Evolutionary conservation across 1,140 invertebrate genomes (phyloP).

Genomic region (Papilio dardanus): DNA sequence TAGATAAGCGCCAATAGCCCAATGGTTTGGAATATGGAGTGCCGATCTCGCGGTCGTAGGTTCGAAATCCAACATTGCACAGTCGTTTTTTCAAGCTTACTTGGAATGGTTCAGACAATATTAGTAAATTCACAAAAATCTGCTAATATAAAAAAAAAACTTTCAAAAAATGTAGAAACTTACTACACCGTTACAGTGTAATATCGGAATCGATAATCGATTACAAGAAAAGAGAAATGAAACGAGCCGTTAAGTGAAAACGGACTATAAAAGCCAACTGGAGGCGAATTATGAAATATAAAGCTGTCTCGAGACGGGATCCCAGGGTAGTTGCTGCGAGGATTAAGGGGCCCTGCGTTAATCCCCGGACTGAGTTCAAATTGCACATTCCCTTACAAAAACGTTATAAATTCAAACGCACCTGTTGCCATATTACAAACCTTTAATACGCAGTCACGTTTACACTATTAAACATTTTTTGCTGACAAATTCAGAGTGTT

Average conservation of each 20-base stretch:
- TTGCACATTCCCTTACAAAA: slow-evolving; percentile 59
- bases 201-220: neutral
- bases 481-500: neutral
- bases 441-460: slow-evolving; percentile 45
- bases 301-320: slow-evolving; percentile 41
- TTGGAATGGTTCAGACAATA: too few species aligned
- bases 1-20: too few species aligned
- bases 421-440: slow-evolving; percentile 62
- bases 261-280: slow-evolving; percentile 24
- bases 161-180: too few species aligned
- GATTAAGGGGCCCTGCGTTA: slow-evolving; percentile 54
- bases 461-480: slow-evolving; percentile 43
- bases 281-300: slow-evolving; percentile 59
- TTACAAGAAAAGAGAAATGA: neutral
- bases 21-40: too few species aligned
- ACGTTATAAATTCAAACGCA: slow-evolving; percentile 55
- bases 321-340: slow-evolving; percentile 30
- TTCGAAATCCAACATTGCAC: too few species aligned
- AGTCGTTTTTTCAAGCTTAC: too few species aligned
- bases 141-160: neutral
- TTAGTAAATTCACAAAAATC: too few species aligned
- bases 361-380: slow-evolving; percentile 57
- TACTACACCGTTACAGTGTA: neutral
- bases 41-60: too few species aligned
- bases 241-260: slow-evolving; percentile 24